phyloP scores from a whole-genome alignment of 2,888 invertebrate species.

The Archips xylosteana region DNA sequence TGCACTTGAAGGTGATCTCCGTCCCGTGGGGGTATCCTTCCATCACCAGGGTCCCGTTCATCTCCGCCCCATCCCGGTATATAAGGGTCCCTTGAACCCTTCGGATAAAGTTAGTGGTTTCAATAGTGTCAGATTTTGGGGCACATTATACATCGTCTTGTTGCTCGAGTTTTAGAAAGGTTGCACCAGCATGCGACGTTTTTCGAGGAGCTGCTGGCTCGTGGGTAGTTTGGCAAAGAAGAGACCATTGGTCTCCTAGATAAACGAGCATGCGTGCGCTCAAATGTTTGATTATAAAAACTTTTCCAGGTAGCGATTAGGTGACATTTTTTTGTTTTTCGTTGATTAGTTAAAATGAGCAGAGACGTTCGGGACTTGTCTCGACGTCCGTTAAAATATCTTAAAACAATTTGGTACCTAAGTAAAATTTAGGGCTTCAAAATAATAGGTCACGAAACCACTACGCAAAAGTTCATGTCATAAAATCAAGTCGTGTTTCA shows the following conservation, averaged over 20 bases:
- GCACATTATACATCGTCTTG: constrained; percentile 26
- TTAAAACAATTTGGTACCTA: no score
- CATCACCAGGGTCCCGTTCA: constrained; percentile 87
- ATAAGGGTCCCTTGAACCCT: constrained; percentile 92
- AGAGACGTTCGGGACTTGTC: no score
- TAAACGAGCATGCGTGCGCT: not conserved
- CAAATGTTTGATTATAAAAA: not conserved
- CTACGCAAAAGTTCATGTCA: not conserved
- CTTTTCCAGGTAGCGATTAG: not conserved
- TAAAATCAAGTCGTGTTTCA: not conserved
- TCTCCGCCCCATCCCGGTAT: constrained; percentile 89
- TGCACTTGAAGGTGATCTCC: constrained; percentile 93
- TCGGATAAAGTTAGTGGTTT: constrained; percentile 43
- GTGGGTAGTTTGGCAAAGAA: not conserved
- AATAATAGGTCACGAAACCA: not conserved
- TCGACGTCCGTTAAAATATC: no score
- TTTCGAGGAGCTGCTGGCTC: not conserved
- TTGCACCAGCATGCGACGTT: not conserved
- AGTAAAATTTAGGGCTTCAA: no score
- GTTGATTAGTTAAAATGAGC: no score
- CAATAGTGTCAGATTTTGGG: constrained; percentile 21
- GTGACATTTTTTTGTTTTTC: not conserved
- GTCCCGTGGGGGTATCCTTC: constrained; percentile 92
- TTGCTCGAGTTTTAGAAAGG: not conserved
- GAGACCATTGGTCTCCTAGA: not conserved